phyloP scores from a whole-genome alignment of 2,797 vertebrate species.

The Gallinago stenura region DNA sequence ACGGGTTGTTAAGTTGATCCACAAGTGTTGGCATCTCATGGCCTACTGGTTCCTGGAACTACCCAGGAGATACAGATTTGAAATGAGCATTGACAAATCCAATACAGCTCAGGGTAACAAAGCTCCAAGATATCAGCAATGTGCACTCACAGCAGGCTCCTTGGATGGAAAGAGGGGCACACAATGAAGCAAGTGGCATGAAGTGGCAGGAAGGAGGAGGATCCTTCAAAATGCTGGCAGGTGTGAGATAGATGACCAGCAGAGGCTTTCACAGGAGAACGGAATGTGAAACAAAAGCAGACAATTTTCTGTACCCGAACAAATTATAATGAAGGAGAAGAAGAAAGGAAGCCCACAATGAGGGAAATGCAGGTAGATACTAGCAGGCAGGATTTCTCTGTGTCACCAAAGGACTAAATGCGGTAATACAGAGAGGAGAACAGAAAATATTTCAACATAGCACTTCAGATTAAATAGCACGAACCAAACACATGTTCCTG shows the following conservation, averaged over 20 bases:
- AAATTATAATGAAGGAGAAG: background rate
- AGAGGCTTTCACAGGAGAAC: background rate
- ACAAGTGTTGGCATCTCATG: background rate
- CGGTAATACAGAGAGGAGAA: background rate
- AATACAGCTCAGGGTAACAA: background rate
- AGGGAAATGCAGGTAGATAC: background rate
- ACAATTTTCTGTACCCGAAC: background rate
- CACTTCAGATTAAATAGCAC: background rate
- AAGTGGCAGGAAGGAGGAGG: background rate
- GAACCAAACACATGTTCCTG: background rate
- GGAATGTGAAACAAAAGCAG: background rate
- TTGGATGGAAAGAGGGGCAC: background rate
- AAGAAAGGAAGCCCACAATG: background rate
- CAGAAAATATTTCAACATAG: background rate
- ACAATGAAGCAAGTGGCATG: background rate
- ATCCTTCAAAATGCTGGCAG: background rate
- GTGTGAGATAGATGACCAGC: background rate
- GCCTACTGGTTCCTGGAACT: background rate
- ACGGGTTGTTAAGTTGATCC: fast-evolving
- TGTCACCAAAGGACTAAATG: background rate
- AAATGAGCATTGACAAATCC: background rate
- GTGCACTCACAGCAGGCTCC: background rate
- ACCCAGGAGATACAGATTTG: background rate
- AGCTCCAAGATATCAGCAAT: background rate
- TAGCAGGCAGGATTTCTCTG: background rate